Evolutionary conservation across 2,797 vertebrate species (phyloP).

Genomic region (Sebastolobus alascanus): DNA sequence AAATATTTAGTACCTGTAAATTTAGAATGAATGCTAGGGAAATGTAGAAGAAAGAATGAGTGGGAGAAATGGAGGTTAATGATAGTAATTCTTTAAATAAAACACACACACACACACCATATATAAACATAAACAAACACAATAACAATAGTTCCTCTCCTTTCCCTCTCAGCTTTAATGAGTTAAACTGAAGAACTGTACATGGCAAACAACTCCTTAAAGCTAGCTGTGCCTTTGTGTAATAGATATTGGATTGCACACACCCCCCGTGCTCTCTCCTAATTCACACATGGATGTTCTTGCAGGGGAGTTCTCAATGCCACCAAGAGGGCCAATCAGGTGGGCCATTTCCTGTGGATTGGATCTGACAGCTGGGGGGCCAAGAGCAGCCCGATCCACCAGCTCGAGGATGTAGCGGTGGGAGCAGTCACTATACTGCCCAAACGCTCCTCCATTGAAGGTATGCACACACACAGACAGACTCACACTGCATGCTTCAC

Average conservation of each 20-base stretch:
- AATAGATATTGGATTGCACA: constrained; percentile 47
- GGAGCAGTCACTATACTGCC: constrained; percentile 95
- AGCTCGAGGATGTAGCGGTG: constrained; percentile 92
- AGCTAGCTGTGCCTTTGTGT: constrained; percentile 43
- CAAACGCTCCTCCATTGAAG: constrained; percentile 93
- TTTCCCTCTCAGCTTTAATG: constrained; percentile 14
- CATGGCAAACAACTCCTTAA: constrained; percentile 29
- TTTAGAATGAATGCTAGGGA: constrained; percentile 25
- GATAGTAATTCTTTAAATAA: not conserved
- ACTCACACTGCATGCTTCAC: not conserved
- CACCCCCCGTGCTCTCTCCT: constrained; percentile 37
- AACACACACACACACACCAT: not conserved
- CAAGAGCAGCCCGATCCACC: constrained; percentile 89
- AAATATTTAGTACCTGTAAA: constrained; percentile 59
- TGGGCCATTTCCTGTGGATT: constrained; percentile 96
- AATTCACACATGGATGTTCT: constrained; percentile 61
- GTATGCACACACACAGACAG: constrained; percentile 74
- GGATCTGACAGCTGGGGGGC: constrained; percentile 97
- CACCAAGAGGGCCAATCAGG: constrained; percentile 92
- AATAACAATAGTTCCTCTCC: not conserved
- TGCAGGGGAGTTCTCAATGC: constrained; percentile 94
- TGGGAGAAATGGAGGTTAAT: constrained; percentile 14
- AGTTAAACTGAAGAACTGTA: constrained; percentile 12
- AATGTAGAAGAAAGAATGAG: constrained; percentile 20
- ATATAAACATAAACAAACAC: not conserved